phyloP scores from a whole-genome alignment of 2,113 vertebrate genomes.

The Bos javanicus region DNA sequence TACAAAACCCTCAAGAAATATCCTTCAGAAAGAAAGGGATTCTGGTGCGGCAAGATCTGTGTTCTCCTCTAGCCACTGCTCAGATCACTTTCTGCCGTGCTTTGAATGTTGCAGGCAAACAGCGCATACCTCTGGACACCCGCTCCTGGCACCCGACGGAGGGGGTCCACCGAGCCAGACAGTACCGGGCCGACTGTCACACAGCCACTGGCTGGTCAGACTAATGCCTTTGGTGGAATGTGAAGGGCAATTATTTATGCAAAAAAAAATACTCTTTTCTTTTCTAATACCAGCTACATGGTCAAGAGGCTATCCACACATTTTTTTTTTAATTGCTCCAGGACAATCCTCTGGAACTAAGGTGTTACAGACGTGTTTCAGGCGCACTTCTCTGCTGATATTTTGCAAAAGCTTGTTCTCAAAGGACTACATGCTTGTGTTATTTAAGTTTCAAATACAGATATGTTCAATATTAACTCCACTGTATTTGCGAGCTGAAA shows the following conservation, averaged over 20 bases:
- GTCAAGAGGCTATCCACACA: neutral
- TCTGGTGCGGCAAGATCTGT: neutral
- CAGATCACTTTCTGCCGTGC: neutral
- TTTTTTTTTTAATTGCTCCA: neutral
- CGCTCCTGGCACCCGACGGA: neutral
- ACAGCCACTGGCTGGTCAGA: neutral
- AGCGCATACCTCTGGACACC: neutral
- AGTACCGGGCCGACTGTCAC: neutral
- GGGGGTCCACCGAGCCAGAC: fast-evolving
- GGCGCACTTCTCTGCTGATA: neutral
- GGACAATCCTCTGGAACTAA: neutral
- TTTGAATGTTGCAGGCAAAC: neutral
- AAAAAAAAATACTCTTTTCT: neutral
- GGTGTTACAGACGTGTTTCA: neutral
- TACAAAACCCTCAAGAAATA: neutral
- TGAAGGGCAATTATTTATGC: neutral
- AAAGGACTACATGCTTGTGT: neutral
- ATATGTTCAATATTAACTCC: neutral
- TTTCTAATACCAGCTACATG: neutral
- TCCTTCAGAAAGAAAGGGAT: neutral
- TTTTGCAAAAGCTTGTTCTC: neutral
- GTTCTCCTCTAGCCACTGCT: neutral
- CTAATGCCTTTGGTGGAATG: neutral
- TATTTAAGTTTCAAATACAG: constrained; percentile 14
- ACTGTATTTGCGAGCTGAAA: neutral